These are phyloP conservation scores for Fistularia tabacaria DNA, from an alignment of 2,797 vertebrate genomes.

Conservation along the genomic window DNA sequence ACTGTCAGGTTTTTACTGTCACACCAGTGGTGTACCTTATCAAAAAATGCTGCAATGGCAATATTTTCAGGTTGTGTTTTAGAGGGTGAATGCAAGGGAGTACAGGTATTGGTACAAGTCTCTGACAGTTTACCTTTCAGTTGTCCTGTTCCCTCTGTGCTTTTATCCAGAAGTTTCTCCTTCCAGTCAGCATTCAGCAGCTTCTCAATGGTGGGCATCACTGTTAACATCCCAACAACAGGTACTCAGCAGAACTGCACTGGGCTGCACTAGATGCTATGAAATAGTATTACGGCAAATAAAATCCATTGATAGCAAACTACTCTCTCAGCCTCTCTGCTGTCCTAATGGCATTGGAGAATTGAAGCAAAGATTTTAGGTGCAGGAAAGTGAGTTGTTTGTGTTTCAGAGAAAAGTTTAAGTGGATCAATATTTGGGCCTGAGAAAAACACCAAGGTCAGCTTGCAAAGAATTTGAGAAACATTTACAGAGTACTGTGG, in stretches of 20 bases:
- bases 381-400: slow-evolving; percentile 55
- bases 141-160: slow-evolving; percentile 74
- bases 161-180: slow-evolving; percentile 86
- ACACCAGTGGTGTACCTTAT: no score
- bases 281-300: slow-evolving; percentile 44
- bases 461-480: slow-evolving; percentile 38
- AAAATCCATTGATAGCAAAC: slow-evolving; percentile 44
- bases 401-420: slow-evolving; percentile 55
- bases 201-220: slow-evolving; percentile 94
- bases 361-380: slow-evolving; percentile 49
- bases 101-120: slow-evolving; percentile 8
- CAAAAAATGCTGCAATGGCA: no score
- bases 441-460: slow-evolving; percentile 63
- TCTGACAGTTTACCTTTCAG: slow-evolving; percentile 82
- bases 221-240: slow-evolving; percentile 69
- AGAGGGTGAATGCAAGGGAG: background rate
- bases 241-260: slow-evolving; percentile 37
- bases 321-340: slow-evolving; percentile 42
- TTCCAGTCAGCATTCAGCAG: slow-evolving; percentile 90
- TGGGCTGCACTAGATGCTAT: slow-evolving; percentile 12
- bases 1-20: no score
- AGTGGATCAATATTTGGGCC: slow-evolving; percentile 67
- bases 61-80: background rate
- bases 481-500: slow-evolving; percentile 21
- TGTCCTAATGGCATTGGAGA: slow-evolving; percentile 44